A percentile compares a stretch with the other conserved stretches of the same genome.
phyloP scores from a whole-genome alignment of 1,140 invertebrate genomes.

The Gonatopus flavifemur region DNA sequence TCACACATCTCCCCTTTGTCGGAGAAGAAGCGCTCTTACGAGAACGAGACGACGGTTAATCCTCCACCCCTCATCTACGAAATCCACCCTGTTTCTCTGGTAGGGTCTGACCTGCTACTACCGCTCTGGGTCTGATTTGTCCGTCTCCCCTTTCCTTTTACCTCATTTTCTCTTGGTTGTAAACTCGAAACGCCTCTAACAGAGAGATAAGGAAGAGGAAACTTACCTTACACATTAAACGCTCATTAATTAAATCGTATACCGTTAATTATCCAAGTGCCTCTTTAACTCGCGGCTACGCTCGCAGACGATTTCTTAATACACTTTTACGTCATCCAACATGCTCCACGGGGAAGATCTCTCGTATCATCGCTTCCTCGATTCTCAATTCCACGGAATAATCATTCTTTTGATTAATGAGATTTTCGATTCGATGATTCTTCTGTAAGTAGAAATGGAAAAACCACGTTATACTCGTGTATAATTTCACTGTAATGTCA shows the following conservation, averaged over 20 bases:
- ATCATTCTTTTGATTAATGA: background rate
- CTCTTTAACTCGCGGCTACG: slow-evolving; percentile 28
- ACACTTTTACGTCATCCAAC: background rate
- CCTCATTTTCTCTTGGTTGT: background rate
- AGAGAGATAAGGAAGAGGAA: too few relatives aligned
- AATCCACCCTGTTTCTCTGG: too few relatives aligned
- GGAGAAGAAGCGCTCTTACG: slow-evolving; percentile 43
- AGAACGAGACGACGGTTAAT: slow-evolving; percentile 44
- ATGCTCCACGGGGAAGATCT: background rate
- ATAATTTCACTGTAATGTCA: slow-evolving; percentile 23
- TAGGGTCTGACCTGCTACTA: slow-evolving; percentile 2
- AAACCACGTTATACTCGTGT: background rate
- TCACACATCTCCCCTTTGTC: slow-evolving; percentile 47
- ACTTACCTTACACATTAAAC: slow-evolving; percentile 47
- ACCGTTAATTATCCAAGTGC: slow-evolving; percentile 40
- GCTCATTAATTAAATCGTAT: slow-evolving; percentile 44
- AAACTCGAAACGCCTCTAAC: too few relatives aligned
- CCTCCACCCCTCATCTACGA: slow-evolving; percentile 26
- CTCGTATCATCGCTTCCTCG: slow-evolving; percentile 13
- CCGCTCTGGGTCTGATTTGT: too few relatives aligned
- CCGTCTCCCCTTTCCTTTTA: background rate
- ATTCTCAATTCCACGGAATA: background rate
- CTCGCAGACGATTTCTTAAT: slow-evolving; percentile 5
- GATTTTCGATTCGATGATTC: slow-evolving; percentile 6
- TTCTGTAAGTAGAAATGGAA: too few relatives aligned